Conservation (phyloP, 2,797 vertebrate species). For the Mycteria americana region DNA sequence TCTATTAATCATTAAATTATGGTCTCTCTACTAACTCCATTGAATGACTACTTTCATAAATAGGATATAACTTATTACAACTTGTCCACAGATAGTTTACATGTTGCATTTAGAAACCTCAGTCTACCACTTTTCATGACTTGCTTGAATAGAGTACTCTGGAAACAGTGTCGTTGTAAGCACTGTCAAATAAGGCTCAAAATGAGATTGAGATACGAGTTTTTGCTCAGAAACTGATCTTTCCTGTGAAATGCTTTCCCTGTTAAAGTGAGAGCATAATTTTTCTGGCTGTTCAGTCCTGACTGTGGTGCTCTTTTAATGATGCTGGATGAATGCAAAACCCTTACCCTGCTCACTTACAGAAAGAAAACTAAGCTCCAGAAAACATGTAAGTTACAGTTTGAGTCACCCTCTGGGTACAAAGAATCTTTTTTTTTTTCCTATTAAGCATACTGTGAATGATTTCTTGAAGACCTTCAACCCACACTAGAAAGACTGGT, state of each 20-base stretch:
- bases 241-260: neutral
- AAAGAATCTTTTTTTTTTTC: neutral
- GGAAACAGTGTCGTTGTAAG: neutral
- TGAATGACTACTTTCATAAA: neutral
- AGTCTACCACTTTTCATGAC: neutral
- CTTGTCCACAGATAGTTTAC: neutral
- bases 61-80: neutral
- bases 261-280: neutral
- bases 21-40: neutral
- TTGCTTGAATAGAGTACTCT: neutral
- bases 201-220: neutral
- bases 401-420: neutral
- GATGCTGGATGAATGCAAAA: neutral
- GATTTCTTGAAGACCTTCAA: neutral
- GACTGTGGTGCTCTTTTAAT: neutral
- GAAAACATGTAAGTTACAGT: neutral
- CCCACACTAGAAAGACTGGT: neutral
- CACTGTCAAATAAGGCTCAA: neutral
- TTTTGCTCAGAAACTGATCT: neutral
- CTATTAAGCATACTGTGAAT: neutral
- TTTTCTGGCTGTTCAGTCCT: neutral
- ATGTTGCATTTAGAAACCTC: neutral
- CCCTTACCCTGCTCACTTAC: neutral
- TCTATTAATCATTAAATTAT: neutral
- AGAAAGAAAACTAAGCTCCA: neutral